A percentile compares a stretch with the other conserved stretches of the same genome.
These are phyloP conservation scores for Actinia tenebrosa DNA, from an alignment of 64 coral and sea anemone genomes.

Conservation along the genomic window DNA sequence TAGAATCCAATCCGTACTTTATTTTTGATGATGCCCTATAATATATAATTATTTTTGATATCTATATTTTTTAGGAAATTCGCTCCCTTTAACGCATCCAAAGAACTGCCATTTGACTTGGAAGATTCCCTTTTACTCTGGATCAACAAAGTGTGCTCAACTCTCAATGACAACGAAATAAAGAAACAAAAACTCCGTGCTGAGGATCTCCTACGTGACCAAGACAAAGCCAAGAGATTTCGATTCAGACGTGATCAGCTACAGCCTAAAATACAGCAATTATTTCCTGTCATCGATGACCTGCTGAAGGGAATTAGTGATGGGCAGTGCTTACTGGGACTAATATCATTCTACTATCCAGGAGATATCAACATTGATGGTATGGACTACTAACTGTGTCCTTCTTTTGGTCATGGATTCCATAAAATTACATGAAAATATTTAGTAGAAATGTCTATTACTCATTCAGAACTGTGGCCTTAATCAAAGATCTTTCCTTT, in stretches of 20 bases:
- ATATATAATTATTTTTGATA: neutral
- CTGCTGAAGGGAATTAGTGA: conserved; percentile 86
- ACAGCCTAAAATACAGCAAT: conserved; percentile 73
- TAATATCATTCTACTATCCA: conserved; percentile 83
- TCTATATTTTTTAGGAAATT: conserved; percentile 54
- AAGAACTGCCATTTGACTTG: conserved; percentile 93
- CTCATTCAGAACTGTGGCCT: too few relatives aligned
- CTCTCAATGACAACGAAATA: conserved; percentile 63
- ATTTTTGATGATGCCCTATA: too few relatives aligned
- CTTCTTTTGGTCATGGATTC: too few relatives aligned
- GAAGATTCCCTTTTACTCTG: conserved; percentile 91
- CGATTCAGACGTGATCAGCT: conserved; percentile 84
- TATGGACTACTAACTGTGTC: neutral
- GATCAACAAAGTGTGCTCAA: conserved; percentile 78
- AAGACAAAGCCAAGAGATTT: conserved; percentile 86
- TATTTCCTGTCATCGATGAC: conserved; percentile 84
- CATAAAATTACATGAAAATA: too few relatives aligned
- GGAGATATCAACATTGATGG: conserved; percentile 80
- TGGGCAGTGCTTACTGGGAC: conserved; percentile 68
- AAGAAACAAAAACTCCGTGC: conserved; percentile 64
- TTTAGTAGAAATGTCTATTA: too few relatives aligned
- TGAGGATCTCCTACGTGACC: conserved; percentile 78
- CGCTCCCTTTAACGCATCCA: conserved; percentile 89
- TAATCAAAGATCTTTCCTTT: too few relatives aligned
- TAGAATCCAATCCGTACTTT: too few relatives aligned